Evolutionary conservation across 2,797 vertebrate genomes (phyloP).

Genomic region (Molossus molossus): DNA sequence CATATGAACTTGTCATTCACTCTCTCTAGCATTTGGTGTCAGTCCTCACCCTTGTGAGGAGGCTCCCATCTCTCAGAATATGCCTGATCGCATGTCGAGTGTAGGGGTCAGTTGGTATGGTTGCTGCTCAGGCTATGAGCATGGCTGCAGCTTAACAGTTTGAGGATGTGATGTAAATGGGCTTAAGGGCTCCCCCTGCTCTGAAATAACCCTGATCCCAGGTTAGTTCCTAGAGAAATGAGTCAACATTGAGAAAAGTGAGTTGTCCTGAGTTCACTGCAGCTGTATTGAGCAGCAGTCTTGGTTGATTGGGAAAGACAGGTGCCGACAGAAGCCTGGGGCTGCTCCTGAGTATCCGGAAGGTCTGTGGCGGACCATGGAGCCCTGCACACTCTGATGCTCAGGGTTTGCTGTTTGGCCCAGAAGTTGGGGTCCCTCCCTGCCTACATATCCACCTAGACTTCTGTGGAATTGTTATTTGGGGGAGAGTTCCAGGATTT

Average conservation of each 20-base stretch:
- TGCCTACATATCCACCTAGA: not conserved
- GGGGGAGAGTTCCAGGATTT: not conserved
- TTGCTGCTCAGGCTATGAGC: not conserved
- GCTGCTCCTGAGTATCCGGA: not conserved
- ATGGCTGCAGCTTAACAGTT: not conserved
- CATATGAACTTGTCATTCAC: not conserved
- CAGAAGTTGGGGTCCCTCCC: not conserved
- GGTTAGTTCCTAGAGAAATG: not conserved
- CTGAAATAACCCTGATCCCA: not conserved
- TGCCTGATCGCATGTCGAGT: not conserved
- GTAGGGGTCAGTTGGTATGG: not conserved
- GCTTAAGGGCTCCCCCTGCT: not conserved
- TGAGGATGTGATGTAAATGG: not conserved
- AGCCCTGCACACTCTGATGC: not conserved
- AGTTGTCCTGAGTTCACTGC: not conserved
- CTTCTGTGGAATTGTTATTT: not conserved
- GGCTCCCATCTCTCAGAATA: not conserved
- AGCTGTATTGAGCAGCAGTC: not conserved
- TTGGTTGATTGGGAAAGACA: not conserved
- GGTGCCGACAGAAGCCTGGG: not conserved
- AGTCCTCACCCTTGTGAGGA: not conserved
- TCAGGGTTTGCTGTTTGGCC: not conserved
- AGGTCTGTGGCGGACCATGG: not conserved
- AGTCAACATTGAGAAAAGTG: constrained; percentile 43
- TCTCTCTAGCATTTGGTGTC: not conserved